Evolutionary conservation across 1,140 invertebrate genomes (phyloP).

Genomic region (Meloidogyne hapla): DNA sequence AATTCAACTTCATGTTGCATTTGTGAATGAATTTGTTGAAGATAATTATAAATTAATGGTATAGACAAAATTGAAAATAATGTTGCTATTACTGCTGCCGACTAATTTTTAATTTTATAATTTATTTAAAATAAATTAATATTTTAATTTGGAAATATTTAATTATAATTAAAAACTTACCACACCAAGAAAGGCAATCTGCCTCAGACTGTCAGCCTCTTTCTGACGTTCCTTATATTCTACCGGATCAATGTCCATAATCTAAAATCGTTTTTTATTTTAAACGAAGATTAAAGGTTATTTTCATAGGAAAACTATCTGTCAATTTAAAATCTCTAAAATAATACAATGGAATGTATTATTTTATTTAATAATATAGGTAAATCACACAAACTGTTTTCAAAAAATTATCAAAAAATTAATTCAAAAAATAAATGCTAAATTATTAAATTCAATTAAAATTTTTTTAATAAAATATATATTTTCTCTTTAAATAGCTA

Average conservation of each 20-base stretch:
- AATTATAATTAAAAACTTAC: background rate
- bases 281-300: background rate
- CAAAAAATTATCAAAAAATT: no score
- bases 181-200: conserved; percentile 22
- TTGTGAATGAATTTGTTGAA: conserved; percentile 43
- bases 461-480: no score
- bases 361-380: no score
- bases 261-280: background rate
- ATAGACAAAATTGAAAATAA: conserved; percentile 54
- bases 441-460: no score
- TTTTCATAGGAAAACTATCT: no score
- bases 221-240: conserved; percentile 6
- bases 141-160: no score
- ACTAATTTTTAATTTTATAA: conserved; percentile 4
- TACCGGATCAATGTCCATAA: background rate
- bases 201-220: conserved; percentile 15
- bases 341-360: no score
- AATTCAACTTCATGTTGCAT: conserved; percentile 29
- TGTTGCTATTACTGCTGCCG: conserved; percentile 43
- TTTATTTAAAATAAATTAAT: background rate
- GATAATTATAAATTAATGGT: conserved; percentile 59
- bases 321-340: no score
- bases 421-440: no score
- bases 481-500: background rate
- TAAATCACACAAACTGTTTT: no score